These are phyloP conservation scores for Chiloscyllium plagiosum DNA, from an alignment of 2,113 vertebrate genomes.

Conservation along the genomic window DNA sequence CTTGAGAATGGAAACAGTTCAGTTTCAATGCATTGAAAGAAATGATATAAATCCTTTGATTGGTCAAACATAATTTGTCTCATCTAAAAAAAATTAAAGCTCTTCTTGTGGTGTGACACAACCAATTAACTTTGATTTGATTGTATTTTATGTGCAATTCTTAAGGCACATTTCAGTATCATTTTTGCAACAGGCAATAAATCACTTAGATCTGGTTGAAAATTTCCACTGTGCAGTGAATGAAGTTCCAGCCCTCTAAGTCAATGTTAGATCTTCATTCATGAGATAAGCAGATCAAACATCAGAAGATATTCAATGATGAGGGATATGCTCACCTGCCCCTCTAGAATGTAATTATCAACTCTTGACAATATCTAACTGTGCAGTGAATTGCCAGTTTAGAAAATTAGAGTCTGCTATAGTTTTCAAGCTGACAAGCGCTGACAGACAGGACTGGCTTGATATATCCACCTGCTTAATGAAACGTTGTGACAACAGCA, in stretches of 20 bases:
- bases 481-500: slow-evolving; percentile 17
- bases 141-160: background rate
- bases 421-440: background rate
- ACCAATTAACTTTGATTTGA: background rate
- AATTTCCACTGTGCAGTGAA: background rate
- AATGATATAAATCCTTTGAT: background rate
- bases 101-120: background rate
- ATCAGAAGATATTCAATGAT: background rate
- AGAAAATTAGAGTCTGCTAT: slow-evolving; percentile 10
- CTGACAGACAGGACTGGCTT: slow-evolving; percentile 6
- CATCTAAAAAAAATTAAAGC: background rate
- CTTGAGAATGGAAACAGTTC: background rate
- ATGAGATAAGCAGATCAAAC: background rate
- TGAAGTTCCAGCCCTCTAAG: background rate
- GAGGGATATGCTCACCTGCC: slow-evolving; percentile 27
- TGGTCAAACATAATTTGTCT: too few relatives aligned
- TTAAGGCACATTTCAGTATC: background rate
- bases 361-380: slow-evolving; percentile 34
- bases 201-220: background rate
- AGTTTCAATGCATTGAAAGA: background rate
- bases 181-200: background rate
- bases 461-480: slow-evolving; percentile 14
- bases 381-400: slow-evolving; percentile 29
- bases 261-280: background rate
- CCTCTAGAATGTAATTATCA: background rate